A percentile compares a stretch with the other conserved stretches of the same genome.
These are phyloP conservation scores for Isoperla grammatica DNA, from an alignment of 2,888 invertebrate genomes.

Conservation along the genomic window DNA sequence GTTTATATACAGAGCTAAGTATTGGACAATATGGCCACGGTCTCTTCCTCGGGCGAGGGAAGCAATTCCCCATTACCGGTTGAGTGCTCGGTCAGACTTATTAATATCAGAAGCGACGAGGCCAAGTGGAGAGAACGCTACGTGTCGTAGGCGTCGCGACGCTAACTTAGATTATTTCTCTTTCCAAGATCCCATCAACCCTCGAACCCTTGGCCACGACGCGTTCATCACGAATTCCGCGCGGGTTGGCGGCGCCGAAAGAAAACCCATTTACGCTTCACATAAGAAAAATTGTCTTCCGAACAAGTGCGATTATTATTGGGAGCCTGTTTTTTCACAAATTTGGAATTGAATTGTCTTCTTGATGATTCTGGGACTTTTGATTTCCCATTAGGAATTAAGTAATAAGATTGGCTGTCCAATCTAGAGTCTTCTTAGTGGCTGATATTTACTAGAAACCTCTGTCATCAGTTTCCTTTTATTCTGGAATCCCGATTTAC, in stretches of 20 bases:
- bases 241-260: not conserved
- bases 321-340: no score
- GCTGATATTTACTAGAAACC: no score
- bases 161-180: conserved; percentile 16
- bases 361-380: no score
- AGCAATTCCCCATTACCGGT: conserved; percentile 14
- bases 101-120: conserved; percentile 5
- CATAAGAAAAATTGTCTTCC: no score
- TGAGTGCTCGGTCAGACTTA: conserved; percentile 1
- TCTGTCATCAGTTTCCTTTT: no score
- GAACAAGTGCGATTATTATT: no score
- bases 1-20: conserved; percentile 2
- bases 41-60: not conserved
- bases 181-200: conserved; percentile 2
- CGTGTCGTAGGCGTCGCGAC: conserved; percentile 10
- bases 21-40: conserved; percentile 9
- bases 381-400: no score
- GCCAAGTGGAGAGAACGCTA: not conserved
- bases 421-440: no score
- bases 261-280: conserved; percentile 2
- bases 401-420: no score
- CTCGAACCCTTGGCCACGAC: not conserved
- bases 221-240: not conserved
- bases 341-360: no score
- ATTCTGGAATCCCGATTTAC: no score